Percentiles rank a stretch among this genome's conserved stretches.
These are phyloP conservation scores for Pseudomyrmex gracilis DNA, from an alignment of 1,140 invertebrate genomes.

Conservation along the genomic window DNA sequence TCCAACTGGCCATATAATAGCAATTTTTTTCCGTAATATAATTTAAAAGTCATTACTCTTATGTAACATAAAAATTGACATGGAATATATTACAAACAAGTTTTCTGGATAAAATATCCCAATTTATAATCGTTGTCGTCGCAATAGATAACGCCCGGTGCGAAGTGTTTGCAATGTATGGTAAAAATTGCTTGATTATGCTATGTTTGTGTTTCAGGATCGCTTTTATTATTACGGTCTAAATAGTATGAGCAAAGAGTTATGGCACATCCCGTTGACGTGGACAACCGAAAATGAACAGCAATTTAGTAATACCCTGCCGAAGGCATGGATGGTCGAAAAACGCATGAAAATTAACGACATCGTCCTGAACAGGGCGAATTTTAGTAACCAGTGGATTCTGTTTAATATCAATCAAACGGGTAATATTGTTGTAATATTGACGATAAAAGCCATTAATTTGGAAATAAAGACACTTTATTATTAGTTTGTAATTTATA, in stretches of 20 bases:
- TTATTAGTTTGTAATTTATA: slow-evolving; percentile 23
- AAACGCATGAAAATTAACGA: slow-evolving; percentile 66
- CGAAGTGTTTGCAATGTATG: neutral
- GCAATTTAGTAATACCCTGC: slow-evolving; percentile 53
- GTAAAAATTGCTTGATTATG: slow-evolving; percentile 56
- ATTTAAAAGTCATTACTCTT: neutral
- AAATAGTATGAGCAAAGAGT: slow-evolving; percentile 49
- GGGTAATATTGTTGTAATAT: slow-evolving; percentile 61
- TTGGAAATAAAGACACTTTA: slow-evolving; percentile 31
- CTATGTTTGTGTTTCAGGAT: slow-evolving; percentile 64
- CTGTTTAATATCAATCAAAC: slow-evolving; percentile 71
- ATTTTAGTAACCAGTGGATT: slow-evolving; percentile 66
- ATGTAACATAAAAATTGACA: neutral
- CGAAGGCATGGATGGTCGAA: slow-evolving; percentile 63
- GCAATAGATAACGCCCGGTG: slow-evolving; percentile 1
- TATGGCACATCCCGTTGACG: slow-evolving; percentile 69
- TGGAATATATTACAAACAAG: neutral
- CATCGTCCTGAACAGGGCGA: slow-evolving; percentile 34
- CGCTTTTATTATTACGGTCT: slow-evolving; percentile 62
- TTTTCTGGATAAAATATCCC: neutral
- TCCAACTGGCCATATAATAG: too few relatives aligned
- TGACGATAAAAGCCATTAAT: slow-evolving; percentile 38
- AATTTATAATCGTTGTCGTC: slow-evolving; percentile 10
- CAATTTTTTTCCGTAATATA: too few relatives aligned
- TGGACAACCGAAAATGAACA: slow-evolving; percentile 66